phyloP scores from a whole-genome alignment of 2,888 invertebrate species.

The Apamea epomidion region DNA sequence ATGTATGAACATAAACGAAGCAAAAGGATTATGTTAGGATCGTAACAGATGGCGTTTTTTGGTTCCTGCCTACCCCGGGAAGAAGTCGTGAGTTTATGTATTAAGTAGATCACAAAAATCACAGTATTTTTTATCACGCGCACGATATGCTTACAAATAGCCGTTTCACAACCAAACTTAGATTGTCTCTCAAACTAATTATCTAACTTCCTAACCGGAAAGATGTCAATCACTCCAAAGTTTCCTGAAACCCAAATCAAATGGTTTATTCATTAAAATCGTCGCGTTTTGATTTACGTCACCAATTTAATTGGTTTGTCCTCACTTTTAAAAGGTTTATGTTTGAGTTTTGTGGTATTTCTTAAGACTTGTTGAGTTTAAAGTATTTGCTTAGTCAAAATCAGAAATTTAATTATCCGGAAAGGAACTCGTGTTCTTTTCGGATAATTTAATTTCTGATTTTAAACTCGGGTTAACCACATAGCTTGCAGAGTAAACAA shows the following conservation, averaged over 20 bases:
- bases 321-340: conserved; percentile 29
- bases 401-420: background rate
- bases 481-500: too few species aligned
- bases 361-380: conserved; percentile 5
- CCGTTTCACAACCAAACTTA: conserved; percentile 66
- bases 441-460: background rate
- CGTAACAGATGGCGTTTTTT: background rate
- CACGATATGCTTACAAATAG: conserved; percentile 43
- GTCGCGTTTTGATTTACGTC: conserved; percentile 55
- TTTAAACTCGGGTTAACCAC: too few species aligned
- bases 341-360: conserved; percentile 43
- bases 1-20: too few species aligned
- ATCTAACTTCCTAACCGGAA: conserved; percentile 65
- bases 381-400: background rate
- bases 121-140: conserved; percentile 1
- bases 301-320: conserved; percentile 60
- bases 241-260: conserved; percentile 72
- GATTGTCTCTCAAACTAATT: conserved; percentile 75
- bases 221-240: conserved; percentile 72
- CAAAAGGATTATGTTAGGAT: background rate
- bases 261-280: conserved; percentile 71
- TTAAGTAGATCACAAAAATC: background rate
- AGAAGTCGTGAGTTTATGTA: background rate
- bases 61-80: background rate
- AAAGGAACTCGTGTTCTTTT: background rate